Conservation (phyloP, 2,888 invertebrate species). For the Alsophila aescularia region DNA sequence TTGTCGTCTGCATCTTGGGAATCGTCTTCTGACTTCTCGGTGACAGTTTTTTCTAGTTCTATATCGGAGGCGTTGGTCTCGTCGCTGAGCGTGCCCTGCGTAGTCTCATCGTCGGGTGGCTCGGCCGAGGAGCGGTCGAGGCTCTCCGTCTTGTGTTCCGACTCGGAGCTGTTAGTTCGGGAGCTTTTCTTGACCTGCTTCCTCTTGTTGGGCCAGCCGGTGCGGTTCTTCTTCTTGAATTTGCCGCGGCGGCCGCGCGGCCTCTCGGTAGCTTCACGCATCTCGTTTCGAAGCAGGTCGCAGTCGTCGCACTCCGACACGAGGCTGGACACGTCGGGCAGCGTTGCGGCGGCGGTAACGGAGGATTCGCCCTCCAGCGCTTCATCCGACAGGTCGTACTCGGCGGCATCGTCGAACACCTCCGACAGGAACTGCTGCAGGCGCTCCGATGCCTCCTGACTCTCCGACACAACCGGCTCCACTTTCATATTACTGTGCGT, state of each 20-base stretch:
- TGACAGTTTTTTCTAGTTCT: slow-evolving; percentile 49
- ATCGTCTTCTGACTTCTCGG: slow-evolving; percentile 45
- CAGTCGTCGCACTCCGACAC: slow-evolving; percentile 75
- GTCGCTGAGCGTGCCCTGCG: slow-evolving; percentile 64
- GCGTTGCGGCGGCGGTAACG: slow-evolving; percentile 60
- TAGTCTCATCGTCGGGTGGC: slow-evolving; percentile 63
- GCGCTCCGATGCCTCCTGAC: slow-evolving; percentile 68
- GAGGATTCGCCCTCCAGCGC: slow-evolving; percentile 64
- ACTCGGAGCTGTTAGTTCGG: slow-evolving; percentile 59
- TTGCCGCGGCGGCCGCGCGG: slow-evolving; percentile 72
- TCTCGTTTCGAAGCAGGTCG: slow-evolving; percentile 71
- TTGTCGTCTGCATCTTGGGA: slow-evolving; percentile 40
- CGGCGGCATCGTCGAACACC: slow-evolving; percentile 74
- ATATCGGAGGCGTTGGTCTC: slow-evolving; percentile 56
- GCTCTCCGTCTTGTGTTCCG: slow-evolving; percentile 57
- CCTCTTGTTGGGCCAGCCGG: slow-evolving; percentile 91
- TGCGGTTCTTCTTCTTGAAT: slow-evolving; percentile 89
- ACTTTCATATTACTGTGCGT: slow-evolving; percentile 60
- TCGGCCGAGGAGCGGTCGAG: slow-evolving; percentile 66
- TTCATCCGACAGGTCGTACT: slow-evolving; percentile 78
- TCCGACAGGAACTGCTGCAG: slow-evolving; percentile 74
- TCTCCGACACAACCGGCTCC: slow-evolving; percentile 62
- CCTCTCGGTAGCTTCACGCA: slow-evolving; percentile 54
- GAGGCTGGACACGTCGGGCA: slow-evolving; percentile 76
- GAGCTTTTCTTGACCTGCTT: slow-evolving; percentile 66